Conservation (phyloP, 2,888 invertebrate species). For the Actias luna region DNA sequence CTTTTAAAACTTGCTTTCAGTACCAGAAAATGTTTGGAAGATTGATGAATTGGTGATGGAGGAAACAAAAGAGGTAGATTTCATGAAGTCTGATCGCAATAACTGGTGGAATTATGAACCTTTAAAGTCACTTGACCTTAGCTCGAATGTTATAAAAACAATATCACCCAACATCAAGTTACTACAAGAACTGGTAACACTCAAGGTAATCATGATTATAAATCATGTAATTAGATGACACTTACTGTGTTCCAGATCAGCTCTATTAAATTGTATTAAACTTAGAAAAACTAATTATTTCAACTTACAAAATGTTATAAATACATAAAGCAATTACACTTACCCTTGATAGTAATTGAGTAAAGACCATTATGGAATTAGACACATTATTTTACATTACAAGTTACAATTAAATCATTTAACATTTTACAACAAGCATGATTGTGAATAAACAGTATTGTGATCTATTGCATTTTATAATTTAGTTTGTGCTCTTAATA, state of each 20-base stretch:
- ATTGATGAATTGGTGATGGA: conserved; percentile 85
- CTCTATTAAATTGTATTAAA: neutral
- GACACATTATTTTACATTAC: too few relatives aligned
- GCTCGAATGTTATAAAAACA: conserved; percentile 85
- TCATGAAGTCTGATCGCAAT: conserved; percentile 78
- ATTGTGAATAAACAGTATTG: too few relatives aligned
- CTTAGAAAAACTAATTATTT: neutral
- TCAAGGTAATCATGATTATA: conserved; percentile 81
- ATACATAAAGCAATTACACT: too few relatives aligned
- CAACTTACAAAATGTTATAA: neutral
- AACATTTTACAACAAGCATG: too few relatives aligned
- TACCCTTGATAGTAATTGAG: too few relatives aligned
- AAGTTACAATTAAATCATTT: too few relatives aligned
- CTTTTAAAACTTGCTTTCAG: conserved; percentile 59
- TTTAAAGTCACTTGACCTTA: conserved; percentile 88
- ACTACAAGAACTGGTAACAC: conserved; percentile 84
- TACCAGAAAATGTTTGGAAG: conserved; percentile 88
- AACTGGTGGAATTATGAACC: conserved; percentile 94
- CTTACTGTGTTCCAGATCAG: neutral
- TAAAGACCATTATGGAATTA: too few relatives aligned
- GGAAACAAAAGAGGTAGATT: conserved; percentile 83
- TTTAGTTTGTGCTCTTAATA: too few relatives aligned
- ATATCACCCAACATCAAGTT: conserved; percentile 85
- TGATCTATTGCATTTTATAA: too few relatives aligned
- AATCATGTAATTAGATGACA: neutral